Percentiles rank a stretch among this genome's conserved stretches.
Conservation (phyloP, 2,888 invertebrate genomes). For the Drosophila tanythrix region DNA sequence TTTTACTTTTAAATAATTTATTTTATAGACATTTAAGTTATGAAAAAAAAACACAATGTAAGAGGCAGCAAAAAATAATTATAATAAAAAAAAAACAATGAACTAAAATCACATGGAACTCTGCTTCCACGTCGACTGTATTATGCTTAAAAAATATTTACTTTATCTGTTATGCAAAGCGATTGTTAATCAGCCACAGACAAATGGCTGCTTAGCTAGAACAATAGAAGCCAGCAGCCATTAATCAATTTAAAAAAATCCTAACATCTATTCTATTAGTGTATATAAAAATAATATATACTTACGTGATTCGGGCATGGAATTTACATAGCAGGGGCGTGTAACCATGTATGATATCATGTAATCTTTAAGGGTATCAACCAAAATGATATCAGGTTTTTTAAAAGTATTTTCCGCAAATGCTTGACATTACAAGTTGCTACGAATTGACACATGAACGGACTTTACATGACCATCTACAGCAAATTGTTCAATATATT, state of each 20-base stretch:
- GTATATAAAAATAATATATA: background rate
- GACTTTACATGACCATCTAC: conserved; percentile 68
- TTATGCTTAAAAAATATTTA: background rate
- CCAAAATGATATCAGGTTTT: background rate
- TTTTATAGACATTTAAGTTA: conserved; percentile 47
- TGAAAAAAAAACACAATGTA: conserved; percentile 34
- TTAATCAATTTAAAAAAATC: background rate
- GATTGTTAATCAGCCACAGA: background rate
- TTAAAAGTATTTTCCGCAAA: conserved; percentile 9
- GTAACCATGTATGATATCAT: background rate
- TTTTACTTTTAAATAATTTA: conserved; percentile 76
- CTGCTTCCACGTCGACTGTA: background rate
- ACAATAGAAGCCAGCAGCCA: background rate
- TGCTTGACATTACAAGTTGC: conserved; percentile 47
- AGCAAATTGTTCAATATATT: conserved; percentile 71
- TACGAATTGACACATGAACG: conserved; percentile 69
- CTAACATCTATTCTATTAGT: background rate
- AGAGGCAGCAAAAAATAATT: conserved; percentile 29
- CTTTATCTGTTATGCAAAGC: background rate
- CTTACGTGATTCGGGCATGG: background rate
- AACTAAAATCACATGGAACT: background rate
- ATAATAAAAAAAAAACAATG: conserved; percentile 24
- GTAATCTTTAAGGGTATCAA: background rate
- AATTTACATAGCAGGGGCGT: background rate
- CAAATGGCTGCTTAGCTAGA: background rate